Base-by-base conservation (phyloP, 64 coral and sea anemone species). In the Orbicella faveolata region DNA sequence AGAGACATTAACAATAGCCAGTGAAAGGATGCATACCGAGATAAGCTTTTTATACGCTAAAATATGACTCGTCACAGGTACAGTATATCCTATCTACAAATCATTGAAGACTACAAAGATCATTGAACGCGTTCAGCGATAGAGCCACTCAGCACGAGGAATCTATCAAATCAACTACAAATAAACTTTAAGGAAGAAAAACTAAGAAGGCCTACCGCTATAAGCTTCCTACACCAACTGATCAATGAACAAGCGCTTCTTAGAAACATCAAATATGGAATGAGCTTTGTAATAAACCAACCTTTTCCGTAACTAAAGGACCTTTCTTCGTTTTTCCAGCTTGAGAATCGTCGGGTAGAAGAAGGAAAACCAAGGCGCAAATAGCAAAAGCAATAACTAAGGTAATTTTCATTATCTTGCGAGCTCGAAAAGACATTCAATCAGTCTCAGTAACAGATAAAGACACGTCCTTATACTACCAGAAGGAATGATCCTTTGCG, bases 301-400 rank as follows among this genome's bases (percentile, higher is more conserved):
- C 95, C 95, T 97, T 97, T 15, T 86, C 77, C 34, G 95, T 97
- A n/a, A 94, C 92, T 13, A 97, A 69, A 44, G 95, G 95, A 2
- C 95, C 95, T 64, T 96, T 96, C 52, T 96, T 96, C 0, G 95
- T 96, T 34, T 96, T 96, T 12, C 83, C 76, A 6, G 83, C 95
- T 61, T 93, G 34, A 26, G 89, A 93, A 61, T 94, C 72, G 61
- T 93, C 77, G 9, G 95, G 95, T 34, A 88, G 61, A 78, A 96
- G 95, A 35, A 96, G 95, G 61, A 96, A 96, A 36, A 96, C 52
- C 30, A 96, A 61, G 18, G 62, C 59, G 30, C 91, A 89, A 44
- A 94, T 74, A 12, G 80, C 63, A 75, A 88, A 64, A 34, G 88
- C 86, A 84, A 91, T 84, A 51, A 93, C 55, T 59, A 86, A 51